Base-by-base conservation (phyloP, 2,113 vertebrate species). In the Catharus fuscescens region DNA sequence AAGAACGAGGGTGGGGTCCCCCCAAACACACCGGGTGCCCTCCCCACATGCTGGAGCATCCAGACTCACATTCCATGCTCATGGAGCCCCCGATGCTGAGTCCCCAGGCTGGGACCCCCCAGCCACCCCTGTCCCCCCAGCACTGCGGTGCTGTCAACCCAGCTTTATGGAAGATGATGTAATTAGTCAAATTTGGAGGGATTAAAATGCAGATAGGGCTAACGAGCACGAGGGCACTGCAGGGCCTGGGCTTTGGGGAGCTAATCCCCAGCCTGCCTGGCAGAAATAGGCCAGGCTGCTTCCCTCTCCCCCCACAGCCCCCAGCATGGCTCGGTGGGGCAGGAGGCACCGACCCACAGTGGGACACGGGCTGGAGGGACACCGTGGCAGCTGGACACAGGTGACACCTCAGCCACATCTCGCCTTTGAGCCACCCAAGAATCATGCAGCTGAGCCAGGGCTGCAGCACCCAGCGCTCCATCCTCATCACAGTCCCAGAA, bases 121-220 rank as follows among this genome's bases (percentile, higher is more conserved):
- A 4, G 16, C 38, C n/a, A 23, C 5, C 2, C 17, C 3, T 57
- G 15, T 25, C 48, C 23, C 57, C 52, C 31, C 31, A 3, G 14
- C 10, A 5, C 70, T 9, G 67, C 12, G 1, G 78, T 0, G 31
- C 73, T 38, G 29, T 29, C 71, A 31, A 44, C 25, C 50, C 12
- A 1, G 70, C 47, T 78, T 52, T 18, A 14, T 8, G 66, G 4
- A 3, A 44, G 73, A 54, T 67, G 90, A 71, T 66, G 83, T 53
- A 77, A 95, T 71, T 65, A 93, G 50, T 36, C 47, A 7, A 66
- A 24, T 81, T 88, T 34, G 54, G 70, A 76, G 85, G 92, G 81
- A 90, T 97, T 96, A 91, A 93, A 90, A 93, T 45, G 87, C 87
- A 96, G 95, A 88, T 69, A 21, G 59, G 71, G 88, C 74, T 88